Evolutionary conservation across 23 tunicate genomes (phyloP).

Genomic region (Botrylloides violaceus): DNA sequence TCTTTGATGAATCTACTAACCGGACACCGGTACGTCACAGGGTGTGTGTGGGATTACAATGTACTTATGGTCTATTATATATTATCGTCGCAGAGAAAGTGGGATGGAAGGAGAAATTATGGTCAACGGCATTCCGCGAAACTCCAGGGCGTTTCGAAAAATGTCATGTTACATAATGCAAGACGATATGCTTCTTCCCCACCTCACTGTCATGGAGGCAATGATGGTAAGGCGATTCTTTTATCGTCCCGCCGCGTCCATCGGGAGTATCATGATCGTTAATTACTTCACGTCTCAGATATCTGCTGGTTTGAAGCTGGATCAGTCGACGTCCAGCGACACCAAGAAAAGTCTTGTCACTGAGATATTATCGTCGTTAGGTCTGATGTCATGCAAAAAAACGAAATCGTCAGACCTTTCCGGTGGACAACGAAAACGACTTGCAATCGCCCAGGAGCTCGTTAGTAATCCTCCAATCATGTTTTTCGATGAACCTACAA

Average conservation of each 20-base stretch:
- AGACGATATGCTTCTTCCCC: conserved; percentile 89
- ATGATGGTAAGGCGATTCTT: conserved; percentile 99
- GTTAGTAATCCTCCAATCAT: conserved; percentile 98
- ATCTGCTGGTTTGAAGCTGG: conserved; percentile 88
- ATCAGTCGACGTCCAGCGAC: conserved; percentile 15
- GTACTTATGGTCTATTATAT: no score
- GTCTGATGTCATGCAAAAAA: conserved; percentile 71
- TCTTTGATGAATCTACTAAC: conserved; percentile 88
- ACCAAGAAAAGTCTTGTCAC: conserved; percentile 64
- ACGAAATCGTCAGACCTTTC: conserved; percentile 76
- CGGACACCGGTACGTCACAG: conserved; percentile 64
- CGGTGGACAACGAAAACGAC: conserved; percentile 95
- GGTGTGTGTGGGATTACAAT: neutral
- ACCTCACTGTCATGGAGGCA: conserved; percentile 91
- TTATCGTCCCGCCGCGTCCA: no score
- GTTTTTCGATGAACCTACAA: conserved; percentile 99
- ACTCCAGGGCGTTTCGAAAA: conserved; percentile 75
- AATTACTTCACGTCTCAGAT: conserved; percentile 35
- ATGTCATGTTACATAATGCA: conserved; percentile 99
- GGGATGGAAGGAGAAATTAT: conserved; percentile 87
- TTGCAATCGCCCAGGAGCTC: conserved; percentile 93
- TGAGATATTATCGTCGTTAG: conserved; percentile 76
- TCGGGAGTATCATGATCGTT: no score
- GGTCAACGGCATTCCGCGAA: conserved; percentile 69
- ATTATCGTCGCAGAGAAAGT: conserved; percentile 32